Base-by-base conservation (phyloP, 2,113 vertebrate species). In the Pseudolaguvia tuberculata region DNA sequence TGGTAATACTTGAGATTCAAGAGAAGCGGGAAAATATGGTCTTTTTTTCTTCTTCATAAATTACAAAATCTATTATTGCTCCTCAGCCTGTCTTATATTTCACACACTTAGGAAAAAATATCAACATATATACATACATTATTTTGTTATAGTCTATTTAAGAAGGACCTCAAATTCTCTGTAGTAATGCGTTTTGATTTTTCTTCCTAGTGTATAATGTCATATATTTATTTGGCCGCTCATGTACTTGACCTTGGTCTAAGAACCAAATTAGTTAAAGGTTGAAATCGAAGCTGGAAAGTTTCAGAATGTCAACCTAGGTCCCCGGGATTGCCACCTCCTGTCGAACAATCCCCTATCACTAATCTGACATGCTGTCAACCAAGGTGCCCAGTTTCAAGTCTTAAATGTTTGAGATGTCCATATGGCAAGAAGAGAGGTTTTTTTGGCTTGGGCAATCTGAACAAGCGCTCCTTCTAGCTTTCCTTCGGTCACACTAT, bases 401-500 rank as follows among this genome's bases (percentile, higher is more conserved):
- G 69, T 81, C 72, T 76, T 81, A 70, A 81, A 79, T 76, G 76
- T 81, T 81, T 81, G 76, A 81, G 69, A 65, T 55, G 47, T 63
- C 45, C 63, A 76, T n/a, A 13, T 39, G 47, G 51, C 35, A 10
- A 56, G 57, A 47, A 27, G 42, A 70, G 59, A 4, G 50, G 79
- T 39, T 70, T 73, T 73, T 72, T 73, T 23, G 69, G 66, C 62
- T 59, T 65, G 57, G 47, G 63, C 51, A 55, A 57, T 58, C 45
- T 4, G 17, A 25, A 23, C 35, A 70, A 31, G 35, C 57, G 50
- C 61, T 66, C 42, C 53, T 68, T 58, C 48, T 10, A 14, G 53
- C 58, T 76, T 72, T 69, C 68, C 69, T 63, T 78, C 57, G 27
- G 59, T 48, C 73, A 56, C 56, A 61, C 35, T 39, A 61, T 56